Conservation (phyloP, 92 coral and sea anemone genomes). For the Bergia sp. region DNA sequence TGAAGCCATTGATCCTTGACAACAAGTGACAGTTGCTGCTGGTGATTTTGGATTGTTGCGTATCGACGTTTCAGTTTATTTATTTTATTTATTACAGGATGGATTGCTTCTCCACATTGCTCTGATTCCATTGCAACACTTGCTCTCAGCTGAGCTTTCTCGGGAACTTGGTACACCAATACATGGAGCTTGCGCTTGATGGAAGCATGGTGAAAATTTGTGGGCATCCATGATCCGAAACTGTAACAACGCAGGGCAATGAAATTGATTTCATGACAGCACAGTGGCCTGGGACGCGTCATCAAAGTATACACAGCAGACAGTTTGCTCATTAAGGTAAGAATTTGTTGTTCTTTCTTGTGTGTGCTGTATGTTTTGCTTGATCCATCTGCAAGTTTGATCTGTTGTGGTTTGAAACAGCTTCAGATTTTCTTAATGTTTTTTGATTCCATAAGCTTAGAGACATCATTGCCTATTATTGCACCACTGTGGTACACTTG, state of each 20-base stretch:
- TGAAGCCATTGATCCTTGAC: constrained; percentile 5
- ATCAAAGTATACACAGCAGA: not conserved
- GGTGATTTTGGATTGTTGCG: constrained; percentile 3
- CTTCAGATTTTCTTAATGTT: not conserved
- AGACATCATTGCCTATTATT: not conserved
- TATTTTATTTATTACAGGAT: not conserved
- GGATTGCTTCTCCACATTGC: constrained; percentile 4
- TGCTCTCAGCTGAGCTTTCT: not conserved
- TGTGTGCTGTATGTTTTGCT: not conserved
- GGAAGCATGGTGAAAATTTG: not conserved
- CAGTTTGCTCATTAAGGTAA: not conserved
- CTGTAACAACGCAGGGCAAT: not conserved
- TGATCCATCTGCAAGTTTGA: not conserved
- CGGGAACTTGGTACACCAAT: not conserved
- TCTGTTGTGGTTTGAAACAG: not conserved
- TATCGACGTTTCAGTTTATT: not conserved
- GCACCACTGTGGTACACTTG: constrained; percentile 6
- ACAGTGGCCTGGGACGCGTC: not conserved
- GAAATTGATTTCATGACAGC: not conserved
- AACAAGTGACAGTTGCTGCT: constrained; percentile 15
- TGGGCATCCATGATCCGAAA: not conserved
- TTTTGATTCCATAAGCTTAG: not conserved
- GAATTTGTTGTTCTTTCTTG: not conserved
- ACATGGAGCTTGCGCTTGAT: not conserved
- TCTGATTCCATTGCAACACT: not conserved